phyloP scores from a whole-genome alignment of 2,888 invertebrate genomes.

The Perizoma flavofasciatum region DNA sequence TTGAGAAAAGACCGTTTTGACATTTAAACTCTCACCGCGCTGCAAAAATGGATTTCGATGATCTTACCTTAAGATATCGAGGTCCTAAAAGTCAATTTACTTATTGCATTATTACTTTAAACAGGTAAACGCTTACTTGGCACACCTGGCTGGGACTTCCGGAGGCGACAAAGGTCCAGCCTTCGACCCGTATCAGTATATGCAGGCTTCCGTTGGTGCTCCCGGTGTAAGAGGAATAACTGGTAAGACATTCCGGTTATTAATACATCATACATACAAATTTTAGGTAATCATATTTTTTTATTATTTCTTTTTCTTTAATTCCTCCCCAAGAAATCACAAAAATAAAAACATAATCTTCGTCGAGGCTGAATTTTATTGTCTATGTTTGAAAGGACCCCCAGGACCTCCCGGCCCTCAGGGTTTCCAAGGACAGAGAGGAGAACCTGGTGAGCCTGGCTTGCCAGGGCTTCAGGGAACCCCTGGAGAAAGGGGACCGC shows the following conservation, averaged over 20 bases:
- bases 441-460: constrained; percentile 91
- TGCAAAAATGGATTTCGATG: too few relatives aligned
- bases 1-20: too few relatives aligned
- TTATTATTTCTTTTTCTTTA: neutral
- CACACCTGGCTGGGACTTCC: constrained; percentile 88
- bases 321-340: too few relatives aligned
- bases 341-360: too few relatives aligned
- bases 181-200: constrained; percentile 87
- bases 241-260: constrained; percentile 74
- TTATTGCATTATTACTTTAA: neutral
- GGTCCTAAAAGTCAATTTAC: too few relatives aligned
- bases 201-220: constrained; percentile 92
- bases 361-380: too few relatives aligned
- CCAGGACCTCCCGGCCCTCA: constrained; percentile 85
- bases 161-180: constrained; percentile 91
- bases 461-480: constrained; percentile 86
- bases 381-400: constrained; percentile 55
- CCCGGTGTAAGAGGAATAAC: constrained; percentile 91
- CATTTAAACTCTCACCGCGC: too few relatives aligned
- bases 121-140: constrained; percentile 88
- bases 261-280: too few relatives aligned
- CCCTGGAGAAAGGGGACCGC: constrained; percentile 87
- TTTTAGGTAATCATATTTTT: too few relatives aligned
- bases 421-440: constrained; percentile 92
- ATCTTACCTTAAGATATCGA: too few relatives aligned